Evolutionary conservation across 2,888 invertebrate species (phyloP).

Genomic region (Kuschelorhynchus macadamiae): DNA sequence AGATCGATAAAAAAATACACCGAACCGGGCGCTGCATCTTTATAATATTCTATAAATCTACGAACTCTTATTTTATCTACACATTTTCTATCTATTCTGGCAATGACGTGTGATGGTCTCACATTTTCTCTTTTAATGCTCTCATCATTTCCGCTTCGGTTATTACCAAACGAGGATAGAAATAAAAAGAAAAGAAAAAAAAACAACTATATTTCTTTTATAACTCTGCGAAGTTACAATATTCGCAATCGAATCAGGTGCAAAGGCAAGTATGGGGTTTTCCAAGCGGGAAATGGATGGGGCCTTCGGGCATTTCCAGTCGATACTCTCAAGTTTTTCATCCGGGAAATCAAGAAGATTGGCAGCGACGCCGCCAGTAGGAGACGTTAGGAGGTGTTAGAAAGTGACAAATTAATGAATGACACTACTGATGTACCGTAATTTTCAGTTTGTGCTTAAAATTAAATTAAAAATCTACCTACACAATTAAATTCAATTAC

Average conservation of each 20-base stretch:
- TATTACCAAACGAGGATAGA: not conserved
- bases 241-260: slow-evolving; percentile 52
- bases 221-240: slow-evolving; percentile 21
- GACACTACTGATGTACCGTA: not conserved
- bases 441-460: not conserved
- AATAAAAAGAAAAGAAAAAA: slow-evolving; percentile 17
- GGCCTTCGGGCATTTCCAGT: slow-evolving; percentile 30
- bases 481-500: no score
- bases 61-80: no score
- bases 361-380: not conserved
- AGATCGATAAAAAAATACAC: no score
- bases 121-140: no score
- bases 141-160: no score
- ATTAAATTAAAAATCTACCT: not conserved
- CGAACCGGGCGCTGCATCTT: no score
- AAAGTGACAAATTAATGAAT: not conserved
- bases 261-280: slow-evolving; percentile 34
- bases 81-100: no score
- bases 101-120: no score
- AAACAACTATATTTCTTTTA: slow-evolving; percentile 25
- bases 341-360: slow-evolving; percentile 43
- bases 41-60: no score
- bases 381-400: not conserved
- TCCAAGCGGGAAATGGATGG: slow-evolving; percentile 40
- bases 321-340: slow-evolving; percentile 33